Percentiles rank a stretch among this genome's conserved stretches.
phyloP scores from a whole-genome alignment of 2,888 invertebrate species.

The Arctia plantaginis region DNA sequence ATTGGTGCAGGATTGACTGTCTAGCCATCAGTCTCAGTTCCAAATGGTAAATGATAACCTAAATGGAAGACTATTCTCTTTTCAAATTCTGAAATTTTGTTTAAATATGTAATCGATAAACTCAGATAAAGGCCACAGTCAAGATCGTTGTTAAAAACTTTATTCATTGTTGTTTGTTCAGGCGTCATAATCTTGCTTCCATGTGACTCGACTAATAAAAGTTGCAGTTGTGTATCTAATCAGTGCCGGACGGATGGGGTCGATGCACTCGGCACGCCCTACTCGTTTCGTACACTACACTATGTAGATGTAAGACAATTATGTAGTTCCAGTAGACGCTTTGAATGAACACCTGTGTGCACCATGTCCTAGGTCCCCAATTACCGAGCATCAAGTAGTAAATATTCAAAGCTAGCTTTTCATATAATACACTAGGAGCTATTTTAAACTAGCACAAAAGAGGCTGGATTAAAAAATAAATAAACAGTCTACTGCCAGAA shows the following conservation, averaged over 20 bases:
- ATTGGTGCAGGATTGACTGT: background rate
- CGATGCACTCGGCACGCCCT: conserved; percentile 63
- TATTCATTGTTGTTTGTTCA: conserved; percentile 26
- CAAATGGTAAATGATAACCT: too few species aligned
- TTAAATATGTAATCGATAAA: background rate
- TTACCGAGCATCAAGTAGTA: conserved; percentile 11
- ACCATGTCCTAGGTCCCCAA: conserved; percentile 5
- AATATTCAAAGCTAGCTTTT: conserved; percentile 13
- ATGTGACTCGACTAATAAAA: conserved; percentile 58
- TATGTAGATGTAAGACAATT: conserved; percentile 47
- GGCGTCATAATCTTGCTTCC: conserved; percentile 38
- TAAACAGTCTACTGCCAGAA: conserved; percentile 22
- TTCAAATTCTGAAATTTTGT: background rate
- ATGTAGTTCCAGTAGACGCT: conserved; percentile 30
- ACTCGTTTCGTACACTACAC: conserved; percentile 38
- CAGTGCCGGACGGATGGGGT: conserved; percentile 66
- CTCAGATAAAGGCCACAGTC: background rate
- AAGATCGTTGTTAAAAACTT: background rate
- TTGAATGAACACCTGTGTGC: conserved; percentile 13
- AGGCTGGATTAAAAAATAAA: conserved; percentile 31
- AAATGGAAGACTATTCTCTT: background rate
- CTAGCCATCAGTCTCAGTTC: too few species aligned
- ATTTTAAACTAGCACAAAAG: conserved; percentile 37
- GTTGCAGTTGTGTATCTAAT: conserved; percentile 69
- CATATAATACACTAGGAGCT: conserved; percentile 23